Evolutionary conservation across 2,888 invertebrate species (phyloP), one percentile per base, ranked within the genome.

Genomic region (Blomia tropicalis): DNA sequence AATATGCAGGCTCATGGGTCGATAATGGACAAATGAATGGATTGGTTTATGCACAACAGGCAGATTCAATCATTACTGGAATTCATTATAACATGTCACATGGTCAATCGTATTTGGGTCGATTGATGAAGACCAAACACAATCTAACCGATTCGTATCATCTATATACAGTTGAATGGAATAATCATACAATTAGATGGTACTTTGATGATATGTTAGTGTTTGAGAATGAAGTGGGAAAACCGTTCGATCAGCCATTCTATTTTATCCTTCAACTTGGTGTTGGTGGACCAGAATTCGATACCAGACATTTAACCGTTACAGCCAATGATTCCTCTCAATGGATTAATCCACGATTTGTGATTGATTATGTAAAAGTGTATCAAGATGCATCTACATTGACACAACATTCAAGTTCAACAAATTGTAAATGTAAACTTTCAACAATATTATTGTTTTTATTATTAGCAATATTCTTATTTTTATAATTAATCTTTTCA

Each of bases 221-320:
- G 17, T 58, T 58, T 4, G 7, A 32, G 27, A 14, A 58, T 25
- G 41, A 36, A 17, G 59, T 58, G 2, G 11, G n/a, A 14, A 36
- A 58, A 41, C 59, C 59, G 7, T 58, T 58, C 23, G 59, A 58
- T 22, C 59, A 58, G 22, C 5, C 51, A 41, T 58, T 58, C n/a
- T n/a, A 41, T 27, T 2, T 58, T 23, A 22, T 58, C 17, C 4
- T 58, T n/a, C 59, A 58, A 44, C 22, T 58, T 2, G 59, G 59
- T 19, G 59, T 58, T 27, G 59, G 59, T 23, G 59, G 59, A 23
- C 59, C 59, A 17, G 59, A 58, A 58, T 58, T 58, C 41, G 59
- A 41, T 27, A 53, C 2, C 2, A 2, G 43, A 47, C 7, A n/a
- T 4, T 11, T 51, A 14, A n/a, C 59, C 11, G 4, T 41, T 2